Conservation (phyloP, 2,113 vertebrate genomes). For the Paramisgurnus dabryanus region DNA sequence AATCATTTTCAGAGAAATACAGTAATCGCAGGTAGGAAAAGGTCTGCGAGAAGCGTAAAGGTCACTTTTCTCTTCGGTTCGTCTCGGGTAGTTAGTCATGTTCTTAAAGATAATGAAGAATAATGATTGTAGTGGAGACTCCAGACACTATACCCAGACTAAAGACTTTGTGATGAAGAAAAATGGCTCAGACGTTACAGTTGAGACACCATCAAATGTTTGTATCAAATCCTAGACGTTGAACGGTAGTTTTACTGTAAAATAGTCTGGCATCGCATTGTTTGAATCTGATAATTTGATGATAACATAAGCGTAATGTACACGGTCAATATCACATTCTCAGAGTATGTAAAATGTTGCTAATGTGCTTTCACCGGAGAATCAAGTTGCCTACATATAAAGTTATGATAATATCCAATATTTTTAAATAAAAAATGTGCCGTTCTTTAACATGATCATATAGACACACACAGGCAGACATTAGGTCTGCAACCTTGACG, state of each 20-base stretch:
- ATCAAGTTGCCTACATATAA: no score
- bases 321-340: background rate
- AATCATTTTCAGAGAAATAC: constrained; percentile 19
- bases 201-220: background rate
- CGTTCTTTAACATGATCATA: no score
- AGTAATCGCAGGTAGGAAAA: constrained; percentile 19
- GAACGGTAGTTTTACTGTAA: background rate
- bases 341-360: background rate
- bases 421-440: no score
- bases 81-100: constrained; percentile 35
- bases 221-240: background rate
- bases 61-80: constrained; percentile 26
- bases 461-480: background rate
- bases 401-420: background rate
- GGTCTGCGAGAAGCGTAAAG: constrained; percentile 15
- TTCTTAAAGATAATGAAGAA: constrained; percentile 32
- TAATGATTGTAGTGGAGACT: constrained; percentile 10
- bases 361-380: background rate
- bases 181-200: constrained; percentile 1
- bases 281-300: background rate
- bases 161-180: constrained; percentile 13
- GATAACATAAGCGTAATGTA: background rate
- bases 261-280: background rate
- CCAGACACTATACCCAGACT: constrained; percentile 2
- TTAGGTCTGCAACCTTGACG: constrained; percentile 30